phyloP scores from a whole-genome alignment of 92 coral and sea anemone species.

The Meandrina meandrites region DNA sequence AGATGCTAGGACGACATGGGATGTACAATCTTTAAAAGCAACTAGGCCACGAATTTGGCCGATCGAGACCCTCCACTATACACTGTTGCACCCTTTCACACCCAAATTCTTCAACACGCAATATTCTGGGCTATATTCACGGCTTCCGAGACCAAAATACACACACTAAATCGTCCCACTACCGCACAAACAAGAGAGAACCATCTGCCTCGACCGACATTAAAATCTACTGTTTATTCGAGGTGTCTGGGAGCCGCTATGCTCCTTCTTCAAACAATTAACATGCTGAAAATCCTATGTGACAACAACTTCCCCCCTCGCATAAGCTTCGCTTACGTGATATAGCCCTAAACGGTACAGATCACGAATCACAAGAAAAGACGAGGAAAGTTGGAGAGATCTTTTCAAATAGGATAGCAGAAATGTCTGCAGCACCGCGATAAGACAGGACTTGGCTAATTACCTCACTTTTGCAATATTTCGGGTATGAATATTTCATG shows the following conservation, averaged over 20 bases:
- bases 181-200: slow-evolving; percentile 5
- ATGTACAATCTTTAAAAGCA: neutral
- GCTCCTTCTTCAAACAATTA: slow-evolving; percentile 51
- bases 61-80: slow-evolving; percentile 1
- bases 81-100: slow-evolving; percentile 31
- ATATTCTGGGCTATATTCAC: neutral
- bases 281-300: slow-evolving; percentile 41
- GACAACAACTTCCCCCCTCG: slow-evolving; percentile 30
- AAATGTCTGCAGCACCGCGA: slow-evolving; percentile 6
- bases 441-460: slow-evolving; percentile 62
- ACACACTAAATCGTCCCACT: slow-evolving; percentile 26
- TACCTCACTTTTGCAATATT: slow-evolving; percentile 82
- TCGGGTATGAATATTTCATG: slow-evolving; percentile 89
- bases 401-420: slow-evolving; percentile 28
- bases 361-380: slow-evolving; percentile 9
- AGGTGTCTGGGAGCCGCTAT: slow-evolving; percentile 47
- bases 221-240: slow-evolving; percentile 41
- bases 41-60: neutral
- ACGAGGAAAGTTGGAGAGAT: neutral
- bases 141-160: neutral
- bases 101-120: slow-evolving; percentile 12
- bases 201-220: slow-evolving; percentile 52
- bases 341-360: neutral
- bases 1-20: neutral
- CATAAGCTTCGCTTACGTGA: slow-evolving; percentile 35